Evolutionary conservation across 2,797 vertebrate species (phyloP).

Genomic region (Percopsis omiscomaycus): DNA sequence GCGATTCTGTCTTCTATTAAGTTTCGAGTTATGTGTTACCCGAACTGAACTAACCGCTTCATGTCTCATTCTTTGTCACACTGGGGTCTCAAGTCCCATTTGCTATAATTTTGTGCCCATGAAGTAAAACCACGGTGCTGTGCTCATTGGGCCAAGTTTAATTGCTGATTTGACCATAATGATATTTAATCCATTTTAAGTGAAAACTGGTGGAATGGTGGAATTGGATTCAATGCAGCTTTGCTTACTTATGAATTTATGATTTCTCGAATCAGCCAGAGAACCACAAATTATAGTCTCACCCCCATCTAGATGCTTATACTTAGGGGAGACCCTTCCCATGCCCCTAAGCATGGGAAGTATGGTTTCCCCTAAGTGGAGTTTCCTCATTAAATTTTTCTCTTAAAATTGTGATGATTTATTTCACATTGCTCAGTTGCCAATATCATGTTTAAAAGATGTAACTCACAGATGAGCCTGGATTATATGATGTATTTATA

Average conservation of each 20-base stretch:
- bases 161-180: background rate
- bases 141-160: background rate
- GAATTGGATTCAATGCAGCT: slow-evolving; percentile 4
- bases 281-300: slow-evolving; percentile 41
- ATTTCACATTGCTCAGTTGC: slow-evolving; percentile 28
- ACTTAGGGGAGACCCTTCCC: slow-evolving; percentile 29
- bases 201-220: background rate
- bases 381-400: slow-evolving; percentile 18
- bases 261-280: slow-evolving; percentile 30
- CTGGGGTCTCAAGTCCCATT: no score
- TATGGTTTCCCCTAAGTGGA: slow-evolving; percentile 16
- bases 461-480: background rate
- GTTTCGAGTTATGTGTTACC: no score
- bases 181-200: background rate
- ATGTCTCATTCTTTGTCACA: no score
- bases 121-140: no score
- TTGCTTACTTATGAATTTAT: slow-evolving; percentile 23
- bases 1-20: no score
- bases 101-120: no score
- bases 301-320: slow-evolving; percentile 1
- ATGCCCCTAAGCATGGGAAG: slow-evolving; percentile 23
- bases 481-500: background rate
- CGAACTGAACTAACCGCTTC: no score
- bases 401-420: slow-evolving; percentile 15
- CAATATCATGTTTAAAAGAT: background rate